These are phyloP conservation scores for Rhombomys opimus DNA, from an alignment of 2,113 vertebrate species.

Conservation along the genomic window DNA sequence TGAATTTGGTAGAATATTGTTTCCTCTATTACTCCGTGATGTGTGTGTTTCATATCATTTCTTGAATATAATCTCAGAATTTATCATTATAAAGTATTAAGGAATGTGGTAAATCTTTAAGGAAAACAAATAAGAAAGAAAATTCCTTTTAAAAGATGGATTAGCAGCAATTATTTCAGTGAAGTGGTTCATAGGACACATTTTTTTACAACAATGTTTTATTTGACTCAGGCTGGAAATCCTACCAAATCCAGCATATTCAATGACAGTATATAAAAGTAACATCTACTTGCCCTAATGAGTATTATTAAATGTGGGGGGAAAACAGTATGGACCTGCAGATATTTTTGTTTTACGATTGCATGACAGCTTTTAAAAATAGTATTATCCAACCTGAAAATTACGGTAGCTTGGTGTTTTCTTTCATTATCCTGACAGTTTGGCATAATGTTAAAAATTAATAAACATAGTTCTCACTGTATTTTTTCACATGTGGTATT, in stretches of 20 bases:
- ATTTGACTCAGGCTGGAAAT: neutral
- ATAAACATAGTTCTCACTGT: neutral
- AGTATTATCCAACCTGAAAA: slow-evolving; percentile 9
- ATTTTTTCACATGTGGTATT: neutral
- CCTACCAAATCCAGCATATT: neutral
- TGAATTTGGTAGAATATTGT: slow-evolving; percentile 18
- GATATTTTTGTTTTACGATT: neutral
- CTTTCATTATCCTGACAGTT: neutral
- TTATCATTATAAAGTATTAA: slow-evolving; percentile 38
- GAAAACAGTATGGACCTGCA: neutral
- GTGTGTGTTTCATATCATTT: neutral
- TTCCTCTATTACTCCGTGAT: neutral
- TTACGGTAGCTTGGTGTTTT: neutral
- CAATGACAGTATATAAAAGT: neutral
- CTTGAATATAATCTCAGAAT: neutral
- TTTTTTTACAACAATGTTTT: neutral
- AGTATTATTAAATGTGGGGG: slow-evolving; percentile 28
- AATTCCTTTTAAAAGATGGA: neutral
- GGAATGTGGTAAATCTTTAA: neutral
- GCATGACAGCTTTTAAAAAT: neutral
- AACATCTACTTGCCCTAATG: neutral
- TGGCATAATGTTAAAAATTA: neutral
- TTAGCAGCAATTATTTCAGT: slow-evolving; percentile 3
- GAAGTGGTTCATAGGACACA: neutral
- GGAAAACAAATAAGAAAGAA: neutral